Evolutionary conservation across 2,888 invertebrate species (phyloP), one percentile per base, ranked within the genome.

Genomic region (Calliopum simillimum): DNA sequence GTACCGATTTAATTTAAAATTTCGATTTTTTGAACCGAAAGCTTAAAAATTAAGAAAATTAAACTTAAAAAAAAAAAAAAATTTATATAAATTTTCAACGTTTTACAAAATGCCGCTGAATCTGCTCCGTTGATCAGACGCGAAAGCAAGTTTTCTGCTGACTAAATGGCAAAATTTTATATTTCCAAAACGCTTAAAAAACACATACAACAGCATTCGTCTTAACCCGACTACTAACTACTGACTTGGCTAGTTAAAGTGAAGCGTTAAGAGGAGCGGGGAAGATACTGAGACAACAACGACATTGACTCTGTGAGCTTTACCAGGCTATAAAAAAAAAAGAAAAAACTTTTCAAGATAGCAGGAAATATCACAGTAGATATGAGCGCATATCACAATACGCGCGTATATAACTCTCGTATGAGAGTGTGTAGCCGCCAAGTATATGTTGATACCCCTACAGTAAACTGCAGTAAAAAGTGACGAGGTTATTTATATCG

Each of bases 121-220:
- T 33, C 33, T 33, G 33, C 68, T 63, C n/a, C n/a, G 68, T 68
- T 71, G 79, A 79, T 79, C 79, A 77, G 78, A 77, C 79, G 79
- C 80, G 79, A 79, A 79, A 80, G 81, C 81, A 76, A 79, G 80
- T 80, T 81, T 79, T 77, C 79, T 79, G 80, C 78, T 76, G 77
- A 81, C 81, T 80, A 78, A 81, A 80, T 78, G 77, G 78, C 77
- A n/a, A 67, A 78, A 75, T 25, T 70, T 73, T 69, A 69, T 25
- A 69, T 63, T 44, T 68, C 33, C 8, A 53, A 68, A 68, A 53
- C 72, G 72, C 70, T 70, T 72, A 65, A 66, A 65, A 67, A 5
- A 55, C 55, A 21, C 44, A 4, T 13, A 43, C 33, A 49, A 33
- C 49, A 49, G 33, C 51, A 64, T 3, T n/a, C 21, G 43, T 49